Conservation (phyloP, 2,888 invertebrate genomes). For the Salpingus planirostris region DNA sequence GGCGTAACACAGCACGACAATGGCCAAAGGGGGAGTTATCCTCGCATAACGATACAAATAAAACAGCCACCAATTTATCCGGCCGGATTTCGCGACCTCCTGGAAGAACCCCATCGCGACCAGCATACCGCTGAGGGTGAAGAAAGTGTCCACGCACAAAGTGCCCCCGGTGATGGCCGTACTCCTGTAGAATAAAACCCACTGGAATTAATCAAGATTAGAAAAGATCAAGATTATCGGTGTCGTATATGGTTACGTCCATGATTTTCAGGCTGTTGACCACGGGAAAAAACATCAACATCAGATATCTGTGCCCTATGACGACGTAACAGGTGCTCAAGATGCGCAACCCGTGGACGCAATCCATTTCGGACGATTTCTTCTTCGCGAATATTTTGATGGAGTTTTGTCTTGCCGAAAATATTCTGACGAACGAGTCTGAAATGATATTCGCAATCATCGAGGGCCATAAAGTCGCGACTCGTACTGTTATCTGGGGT, state of each 20-base stretch:
- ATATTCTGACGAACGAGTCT: constrained; percentile 12
- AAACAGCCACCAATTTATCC: constrained; percentile 35
- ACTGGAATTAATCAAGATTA: constrained; percentile 33
- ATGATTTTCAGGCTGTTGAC: constrained; percentile 35
- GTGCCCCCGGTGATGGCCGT: constrained; percentile 39
- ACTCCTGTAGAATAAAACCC: constrained; percentile 34
- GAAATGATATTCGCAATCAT: too few relatives aligned
- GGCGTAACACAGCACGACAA: constrained; percentile 38
- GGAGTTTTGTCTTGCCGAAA: constrained; percentile 19
- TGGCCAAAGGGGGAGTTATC: constrained; percentile 42
- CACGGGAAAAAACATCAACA: constrained; percentile 30
- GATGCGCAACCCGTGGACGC: constrained; percentile 46
- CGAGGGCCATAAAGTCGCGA: too few relatives aligned
- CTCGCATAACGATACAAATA: constrained; percentile 42
- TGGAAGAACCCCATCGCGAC: constrained; percentile 38
- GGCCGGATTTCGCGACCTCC: constrained; percentile 28
- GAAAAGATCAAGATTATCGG: too few relatives aligned
- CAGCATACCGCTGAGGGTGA: constrained; percentile 40
- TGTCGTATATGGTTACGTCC: constrained; percentile 30
- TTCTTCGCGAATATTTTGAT: constrained; percentile 18
- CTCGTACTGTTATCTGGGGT: too few relatives aligned
- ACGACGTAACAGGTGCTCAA: constrained; percentile 44
- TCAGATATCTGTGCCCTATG: constrained; percentile 41
- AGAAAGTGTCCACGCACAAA: constrained; percentile 43
- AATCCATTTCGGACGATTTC: constrained; percentile 21